Evolutionary conservation across 2,113 vertebrate species (phyloP), one percentile per base, ranked within the genome.

Genomic region (Amblyornis subalaris): DNA sequence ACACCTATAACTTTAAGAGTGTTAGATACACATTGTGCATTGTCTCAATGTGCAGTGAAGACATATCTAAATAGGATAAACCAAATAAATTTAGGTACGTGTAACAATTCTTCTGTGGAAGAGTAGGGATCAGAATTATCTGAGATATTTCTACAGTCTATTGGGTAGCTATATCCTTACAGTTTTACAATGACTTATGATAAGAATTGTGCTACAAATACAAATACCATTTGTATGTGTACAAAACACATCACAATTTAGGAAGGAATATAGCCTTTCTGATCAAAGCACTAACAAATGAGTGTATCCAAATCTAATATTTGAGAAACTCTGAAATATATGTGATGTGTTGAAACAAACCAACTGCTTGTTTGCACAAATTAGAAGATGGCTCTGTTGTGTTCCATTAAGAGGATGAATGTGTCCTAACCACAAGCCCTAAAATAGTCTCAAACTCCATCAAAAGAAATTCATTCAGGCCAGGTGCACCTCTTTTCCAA

Each of bases 401-500:
- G 65, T 74, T 93, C 81, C 75, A 86, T 91, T 82, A 94, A 84
- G 35, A 93, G 75, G 69, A 94, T 84, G 62, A 93, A 92, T 40
- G 14, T 71, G 35, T 89, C 89, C 88, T 92, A 91, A 88, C 74
- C 65, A 88, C 55, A 94, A 70, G 67, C 88, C 74, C 78, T 92
- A 84, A 96, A 92, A 95, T 74, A 96, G 79, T 89, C 86, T 95
- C 88, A 82, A 93, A 84, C 54, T 84, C 92, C 95, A 97, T 96
- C 93, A 97, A 97, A 96, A 96, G 89, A 94, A 91, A 96, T 93
- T 93, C 94, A 96, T 93, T 95, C 84, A 40, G 78, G 61, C 88
- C 95, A 97, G 97, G 94, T 97, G 94, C 93, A 93, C 94, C 77
- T 67, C 83, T 92, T 75, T 96, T 87, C 84, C 93, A 92, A 96